Evolutionary conservation across 2,797 vertebrate species (phyloP).

Genomic region (Leptoclinus maculatus): DNA sequence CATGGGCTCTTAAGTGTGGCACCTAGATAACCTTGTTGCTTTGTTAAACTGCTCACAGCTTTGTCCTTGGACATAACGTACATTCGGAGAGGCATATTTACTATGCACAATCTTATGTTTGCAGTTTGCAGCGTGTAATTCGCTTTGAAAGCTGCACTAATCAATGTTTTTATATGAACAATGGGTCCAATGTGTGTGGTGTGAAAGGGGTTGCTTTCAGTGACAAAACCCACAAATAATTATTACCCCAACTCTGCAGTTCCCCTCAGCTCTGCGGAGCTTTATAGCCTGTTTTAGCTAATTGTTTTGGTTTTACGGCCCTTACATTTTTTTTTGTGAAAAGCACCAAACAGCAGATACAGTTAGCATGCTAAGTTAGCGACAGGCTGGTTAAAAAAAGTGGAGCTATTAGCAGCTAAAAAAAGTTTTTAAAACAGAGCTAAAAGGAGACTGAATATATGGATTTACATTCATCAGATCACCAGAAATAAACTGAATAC

Average conservation of each 20-base stretch:
- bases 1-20: constrained; percentile 48
- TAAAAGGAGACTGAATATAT: no score
- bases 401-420: no score
- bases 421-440: no score
- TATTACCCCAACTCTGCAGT: constrained; percentile 15
- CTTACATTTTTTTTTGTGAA: constrained; percentile 26
- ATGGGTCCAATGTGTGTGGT: neutral
- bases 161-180: constrained; percentile 20
- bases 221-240: constrained; percentile 24
- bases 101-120: neutral
- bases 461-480: no score
- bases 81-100: neutral
- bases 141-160: constrained; percentile 18
- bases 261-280: constrained; percentile 5
- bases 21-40: constrained; percentile 59
- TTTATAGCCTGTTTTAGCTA: constrained; percentile 54
- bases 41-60: constrained; percentile 38
- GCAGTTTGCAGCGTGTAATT: neutral
- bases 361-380: neutral
- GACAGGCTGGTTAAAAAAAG: neutral
- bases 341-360: constrained; percentile 6
- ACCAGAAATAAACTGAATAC: no score
- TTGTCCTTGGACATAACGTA: constrained; percentile 29
- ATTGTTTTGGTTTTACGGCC: constrained; percentile 55
- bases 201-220: neutral